Evolutionary conservation across 1,140 invertebrate species (phyloP).

Genomic region (Luehdorfia chinensis): DNA sequence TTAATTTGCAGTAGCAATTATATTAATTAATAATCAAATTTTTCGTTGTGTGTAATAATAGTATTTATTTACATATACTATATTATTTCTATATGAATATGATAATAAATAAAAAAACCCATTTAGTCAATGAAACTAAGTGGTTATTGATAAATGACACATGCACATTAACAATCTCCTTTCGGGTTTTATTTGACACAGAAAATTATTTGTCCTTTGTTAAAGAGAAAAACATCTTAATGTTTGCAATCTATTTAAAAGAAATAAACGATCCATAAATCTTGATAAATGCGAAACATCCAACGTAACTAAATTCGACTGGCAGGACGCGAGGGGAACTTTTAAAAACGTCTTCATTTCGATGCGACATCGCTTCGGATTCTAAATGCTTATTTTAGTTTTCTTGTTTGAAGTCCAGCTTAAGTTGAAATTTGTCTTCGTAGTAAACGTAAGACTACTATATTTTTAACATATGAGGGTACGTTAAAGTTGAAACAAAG

Average conservation of each 20-base stretch:
- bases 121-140: no score
- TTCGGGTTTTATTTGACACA: constrained; percentile 11
- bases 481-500: no score
- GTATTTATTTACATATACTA: no score
- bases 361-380: constrained; percentile 26
- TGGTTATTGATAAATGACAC: no score
- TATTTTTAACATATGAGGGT: no score
- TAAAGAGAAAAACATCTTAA: constrained; percentile 8
- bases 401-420: constrained; percentile 32
- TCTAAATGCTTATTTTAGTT: constrained; percentile 38
- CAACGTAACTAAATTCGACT: constrained; percentile 29
- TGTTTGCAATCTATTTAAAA: constrained; percentile 24
- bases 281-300: constrained; percentile 47
- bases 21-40: no score
- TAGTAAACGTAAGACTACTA: not conserved
- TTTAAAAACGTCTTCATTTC: constrained; percentile 47
- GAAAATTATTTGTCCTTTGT: not conserved
- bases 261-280: constrained; percentile 37
- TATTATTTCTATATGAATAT: no score
- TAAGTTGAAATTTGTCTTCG: constrained; percentile 39
- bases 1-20: no score
- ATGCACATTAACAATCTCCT: no score
- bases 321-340: constrained; percentile 28
- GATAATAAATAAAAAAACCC: no score
- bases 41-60: no score